Base-by-base conservation (phyloP, 2,888 invertebrate species). In the Eilema griseolum region DNA sequence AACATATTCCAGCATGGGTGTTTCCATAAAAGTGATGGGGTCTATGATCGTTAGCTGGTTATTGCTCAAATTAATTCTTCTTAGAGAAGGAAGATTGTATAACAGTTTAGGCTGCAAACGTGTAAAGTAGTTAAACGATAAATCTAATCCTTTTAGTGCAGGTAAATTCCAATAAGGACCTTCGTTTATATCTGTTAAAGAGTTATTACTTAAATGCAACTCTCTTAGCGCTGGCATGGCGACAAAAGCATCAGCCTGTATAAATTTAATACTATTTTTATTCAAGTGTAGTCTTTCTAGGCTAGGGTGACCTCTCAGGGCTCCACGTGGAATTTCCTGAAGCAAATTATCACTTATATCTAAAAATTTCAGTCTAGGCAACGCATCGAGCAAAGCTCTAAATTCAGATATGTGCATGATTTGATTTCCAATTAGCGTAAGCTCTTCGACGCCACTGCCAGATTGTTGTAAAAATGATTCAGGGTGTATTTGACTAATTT, bases 81-180 rank as follows among this genome's bases (percentile, higher is more conserved):
- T 93, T 64, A 98, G 89, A 0, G 97, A 97, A 24, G 98, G 98
- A 66, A 98, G 89, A 78, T 98, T 98, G 14, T 96, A 96, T 56
- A 98, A 89, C n/a, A 98, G 90, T 69, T 96, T 96, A 0, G 97
- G 96, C 84, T 97, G 97, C 24, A 98, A 88, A 26, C 96, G 96
- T 73, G 96, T 96, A 80, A 98, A 97, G 75, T 96, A 96, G 86
- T 98, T 98, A 71, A 96, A 95, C 0, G 98, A 97, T 56, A 98
- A 92, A 92, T 98, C 98, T 70, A 98, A 91, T 0, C 98, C 98
- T 94, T 98, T 98, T 5, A 98, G 92, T 11, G 97, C 97, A 0
- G 98, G 98, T 61, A 98, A 93, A 92, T 98, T 97, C 98, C 98
- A 98, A 85, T 97, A 97, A 0, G 98, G 98, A 65, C 97, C 96